Percentiles rank a stretch among this genome's conserved stretches.
phyloP scores from a whole-genome alignment of 2,797 vertebrate genomes.

The Poecilia velifera region DNA sequence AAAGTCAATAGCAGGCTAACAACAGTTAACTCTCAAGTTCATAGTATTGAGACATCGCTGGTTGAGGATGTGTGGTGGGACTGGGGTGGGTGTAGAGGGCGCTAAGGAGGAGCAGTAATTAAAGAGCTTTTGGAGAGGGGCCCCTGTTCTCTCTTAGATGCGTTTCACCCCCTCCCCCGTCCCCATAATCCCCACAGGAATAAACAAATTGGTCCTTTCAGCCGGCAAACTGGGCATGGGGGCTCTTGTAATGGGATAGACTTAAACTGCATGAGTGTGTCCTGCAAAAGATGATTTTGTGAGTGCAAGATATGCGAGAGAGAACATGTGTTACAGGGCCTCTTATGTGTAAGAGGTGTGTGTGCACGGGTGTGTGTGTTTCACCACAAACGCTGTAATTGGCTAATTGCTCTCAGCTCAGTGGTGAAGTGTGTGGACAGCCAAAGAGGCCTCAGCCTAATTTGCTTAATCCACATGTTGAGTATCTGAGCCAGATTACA shows the following conservation, averaged over 20 bases:
- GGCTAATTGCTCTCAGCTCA: constrained; percentile 68
- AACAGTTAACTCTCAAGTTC: constrained; percentile 71
- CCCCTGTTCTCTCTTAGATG: constrained; percentile 75
- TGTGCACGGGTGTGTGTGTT: constrained; percentile 22
- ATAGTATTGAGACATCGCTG: constrained; percentile 58
- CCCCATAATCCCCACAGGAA: constrained; percentile 77
- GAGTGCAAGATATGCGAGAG: constrained; percentile 40
- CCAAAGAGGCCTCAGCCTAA: constrained; percentile 54
- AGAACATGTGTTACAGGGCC: constrained; percentile 59
- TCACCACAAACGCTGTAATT: constrained; percentile 56
- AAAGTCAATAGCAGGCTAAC: too few species aligned
- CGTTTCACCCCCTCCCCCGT: constrained; percentile 65
- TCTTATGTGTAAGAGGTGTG: constrained; percentile 4
- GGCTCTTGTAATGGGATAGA: constrained; percentile 73
- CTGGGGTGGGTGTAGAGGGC: background rate
- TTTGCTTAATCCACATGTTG: constrained; percentile 65
- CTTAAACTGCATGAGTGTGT: constrained; percentile 40
- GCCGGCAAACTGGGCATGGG: constrained; percentile 70
- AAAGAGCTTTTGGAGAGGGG: constrained; percentile 73
- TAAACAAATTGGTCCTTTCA: constrained; percentile 83
- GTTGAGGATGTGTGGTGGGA: constrained; percentile 17
- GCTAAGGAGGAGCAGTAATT: constrained; percentile 73
- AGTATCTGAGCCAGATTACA: constrained; percentile 47
- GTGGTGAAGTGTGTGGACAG: constrained; percentile 45
- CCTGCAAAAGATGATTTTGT: constrained; percentile 20